These are phyloP conservation scores for Oryzias javanicus DNA, from an alignment of 2,113 vertebrate genomes.

Conservation along the genomic window DNA sequence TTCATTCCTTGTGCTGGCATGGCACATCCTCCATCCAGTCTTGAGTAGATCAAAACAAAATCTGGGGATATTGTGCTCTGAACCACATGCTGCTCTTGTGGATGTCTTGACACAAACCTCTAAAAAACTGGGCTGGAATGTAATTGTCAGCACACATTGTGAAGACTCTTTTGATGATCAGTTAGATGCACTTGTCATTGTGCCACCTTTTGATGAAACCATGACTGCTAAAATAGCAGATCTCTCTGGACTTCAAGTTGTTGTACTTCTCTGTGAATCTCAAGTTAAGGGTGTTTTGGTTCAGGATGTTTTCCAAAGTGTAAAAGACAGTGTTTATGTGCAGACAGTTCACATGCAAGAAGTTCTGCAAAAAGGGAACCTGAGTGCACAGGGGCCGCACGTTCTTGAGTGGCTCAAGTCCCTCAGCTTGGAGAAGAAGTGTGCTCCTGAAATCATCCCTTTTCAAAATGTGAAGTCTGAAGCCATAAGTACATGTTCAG, in stretches of 20 bases:
- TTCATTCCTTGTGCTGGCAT: conserved; percentile 82
- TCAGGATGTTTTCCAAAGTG: conserved; percentile 44
- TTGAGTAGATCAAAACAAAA: conserved; percentile 70
- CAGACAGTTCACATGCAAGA: conserved; percentile 61
- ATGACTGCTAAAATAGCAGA: conserved; percentile 54
- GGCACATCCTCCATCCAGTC: conserved; percentile 75
- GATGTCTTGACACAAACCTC: conserved; percentile 72
- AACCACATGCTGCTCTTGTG: conserved; percentile 75
- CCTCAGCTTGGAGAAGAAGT: conserved; percentile 65
- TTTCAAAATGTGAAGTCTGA: conserved; percentile 55
- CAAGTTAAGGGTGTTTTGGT: conserved; percentile 30
- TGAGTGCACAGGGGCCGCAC: conserved; percentile 65
- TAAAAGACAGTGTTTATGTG: conserved; percentile 69
- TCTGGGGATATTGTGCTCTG: conserved; percentile 76
- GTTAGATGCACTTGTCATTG: conserved; percentile 72
- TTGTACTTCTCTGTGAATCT: conserved; percentile 76
- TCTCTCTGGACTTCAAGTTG: conserved; percentile 59
- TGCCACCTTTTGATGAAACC: conserved; percentile 72
- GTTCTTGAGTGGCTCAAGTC: conserved; percentile 77
- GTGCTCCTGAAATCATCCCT: conserved; percentile 42
- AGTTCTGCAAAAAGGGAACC: conserved; percentile 76
- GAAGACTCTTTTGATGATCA: conserved; percentile 50
- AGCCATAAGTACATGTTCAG: conserved; percentile 3
- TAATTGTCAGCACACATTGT: conserved; percentile 51
- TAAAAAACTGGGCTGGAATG: conserved; percentile 77